Percentiles rank a stretch among this genome's conserved stretches.
These are phyloP conservation scores for Cyclargus thomasi DNA, from an alignment of 1,140 invertebrate species.

Conservation along the genomic window DNA sequence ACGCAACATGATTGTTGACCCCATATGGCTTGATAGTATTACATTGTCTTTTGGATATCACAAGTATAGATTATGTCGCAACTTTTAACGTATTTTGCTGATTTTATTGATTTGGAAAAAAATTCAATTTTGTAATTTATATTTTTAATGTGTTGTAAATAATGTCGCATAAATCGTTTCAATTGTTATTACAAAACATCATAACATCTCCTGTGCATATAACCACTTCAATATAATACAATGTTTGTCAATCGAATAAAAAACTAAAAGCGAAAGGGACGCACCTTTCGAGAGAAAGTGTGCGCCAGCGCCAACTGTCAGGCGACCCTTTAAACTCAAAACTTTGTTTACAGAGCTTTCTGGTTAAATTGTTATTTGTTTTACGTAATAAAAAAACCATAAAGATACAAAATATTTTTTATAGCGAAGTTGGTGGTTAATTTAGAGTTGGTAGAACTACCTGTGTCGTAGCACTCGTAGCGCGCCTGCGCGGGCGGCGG, in stretches of 20 bases:
- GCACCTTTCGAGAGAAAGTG: constrained; percentile 12
- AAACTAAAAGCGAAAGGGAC: constrained; percentile 12
- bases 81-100: no score
- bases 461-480: constrained; percentile 22
- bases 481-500: constrained; percentile 50
- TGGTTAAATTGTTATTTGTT: neutral
- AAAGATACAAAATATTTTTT: no score
- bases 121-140: no score
- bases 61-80: no score
- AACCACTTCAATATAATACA: neutral
- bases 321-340: neutral
- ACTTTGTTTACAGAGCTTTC: neutral
- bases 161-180: no score
- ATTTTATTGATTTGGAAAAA: no score
- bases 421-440: neutral
- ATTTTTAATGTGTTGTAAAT: no score
- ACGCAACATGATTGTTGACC: constrained; percentile 46
- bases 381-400: no score
- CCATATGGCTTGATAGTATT: constrained; percentile 44
- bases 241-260: neutral
- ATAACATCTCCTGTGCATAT: neutral
- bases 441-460: no score
- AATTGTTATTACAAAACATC: no score
- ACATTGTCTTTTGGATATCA: no score
- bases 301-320: constrained; percentile 5